A percentile compares a stretch with the other conserved stretches of the same genome.
phyloP scores from a whole-genome alignment of 53 echinoderm and acorn worm species.

The Stichopus horrens region DNA sequence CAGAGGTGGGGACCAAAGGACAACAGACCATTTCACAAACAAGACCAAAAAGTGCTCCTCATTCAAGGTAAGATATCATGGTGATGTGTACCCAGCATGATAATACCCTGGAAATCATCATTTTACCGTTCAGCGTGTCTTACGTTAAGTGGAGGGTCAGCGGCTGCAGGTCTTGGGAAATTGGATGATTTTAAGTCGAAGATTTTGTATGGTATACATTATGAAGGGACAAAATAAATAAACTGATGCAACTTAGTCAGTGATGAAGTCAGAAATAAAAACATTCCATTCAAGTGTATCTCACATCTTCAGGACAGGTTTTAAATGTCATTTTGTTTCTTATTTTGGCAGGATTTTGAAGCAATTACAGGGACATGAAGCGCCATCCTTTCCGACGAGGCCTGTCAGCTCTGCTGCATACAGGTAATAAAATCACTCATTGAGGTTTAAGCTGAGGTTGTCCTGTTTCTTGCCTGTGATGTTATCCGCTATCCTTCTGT shows the following conservation, averaged over 20 bases:
- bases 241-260: neutral
- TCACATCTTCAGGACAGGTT: neutral
- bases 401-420: conserved; percentile 64
- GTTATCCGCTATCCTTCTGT: no score
- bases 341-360: conserved; percentile 60
- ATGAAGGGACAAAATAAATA: neutral
- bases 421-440: conserved; percentile 44
- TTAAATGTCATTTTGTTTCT: neutral
- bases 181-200: no score
- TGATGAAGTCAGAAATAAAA: neutral
- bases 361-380: conserved; percentile 63
- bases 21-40: neutral
- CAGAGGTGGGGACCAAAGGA: no score
- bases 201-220: no score
- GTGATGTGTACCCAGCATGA: neutral
- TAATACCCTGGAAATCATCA: neutral
- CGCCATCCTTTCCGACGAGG: conserved; percentile 55
- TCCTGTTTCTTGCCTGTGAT: no score
- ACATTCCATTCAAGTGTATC: neutral
- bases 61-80: conserved; percentile 7
- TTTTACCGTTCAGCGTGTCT: no score
- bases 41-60: conserved; percentile 32
- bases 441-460: no score
- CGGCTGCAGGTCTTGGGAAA: neutral
- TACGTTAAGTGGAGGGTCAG: neutral